These are phyloP conservation scores for Coremacera marginata DNA, from an alignment of 2,888 invertebrate species.

Conservation along the genomic window DNA sequence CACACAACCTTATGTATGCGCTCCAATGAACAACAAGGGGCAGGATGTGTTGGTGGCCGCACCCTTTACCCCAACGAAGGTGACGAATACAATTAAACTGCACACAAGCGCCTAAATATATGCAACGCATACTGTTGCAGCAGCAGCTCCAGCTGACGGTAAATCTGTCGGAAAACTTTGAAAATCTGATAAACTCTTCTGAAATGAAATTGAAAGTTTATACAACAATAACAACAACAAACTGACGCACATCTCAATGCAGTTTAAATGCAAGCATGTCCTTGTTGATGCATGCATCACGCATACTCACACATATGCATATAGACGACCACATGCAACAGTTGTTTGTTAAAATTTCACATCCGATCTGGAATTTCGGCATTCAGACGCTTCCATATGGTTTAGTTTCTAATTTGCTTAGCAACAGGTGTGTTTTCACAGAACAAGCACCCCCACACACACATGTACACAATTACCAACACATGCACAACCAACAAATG, in stretches of 20 bases:
- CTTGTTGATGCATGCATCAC: too few species aligned
- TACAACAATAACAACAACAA: background rate
- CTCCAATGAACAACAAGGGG: too few species aligned
- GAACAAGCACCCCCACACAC: background rate
- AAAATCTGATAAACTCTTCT: background rate
- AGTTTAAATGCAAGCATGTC: background rate
- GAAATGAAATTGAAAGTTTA: constrained; percentile 16
- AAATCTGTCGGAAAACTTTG: constrained; percentile 10
- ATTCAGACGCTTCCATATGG: constrained; percentile 13
- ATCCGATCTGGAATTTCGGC: constrained; percentile 35
- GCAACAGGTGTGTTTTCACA: constrained; percentile 28
- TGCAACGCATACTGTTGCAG: constrained; percentile 15
- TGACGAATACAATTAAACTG: background rate
- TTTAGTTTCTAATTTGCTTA: constrained; percentile 51
- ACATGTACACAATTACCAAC: constrained; percentile 5
- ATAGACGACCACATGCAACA: background rate
- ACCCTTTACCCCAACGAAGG: background rate
- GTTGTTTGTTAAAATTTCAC: background rate
- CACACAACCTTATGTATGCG: constrained; percentile 1
- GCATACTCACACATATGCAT: background rate
- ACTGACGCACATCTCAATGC: background rate
- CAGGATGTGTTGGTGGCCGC: too few species aligned
- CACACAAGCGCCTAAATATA: constrained; percentile 25
- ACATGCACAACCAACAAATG: background rate
- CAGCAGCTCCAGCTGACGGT: background rate